phyloP scores from a whole-genome alignment of 2,888 invertebrate genomes.

The Geophilus truncorum region DNA sequence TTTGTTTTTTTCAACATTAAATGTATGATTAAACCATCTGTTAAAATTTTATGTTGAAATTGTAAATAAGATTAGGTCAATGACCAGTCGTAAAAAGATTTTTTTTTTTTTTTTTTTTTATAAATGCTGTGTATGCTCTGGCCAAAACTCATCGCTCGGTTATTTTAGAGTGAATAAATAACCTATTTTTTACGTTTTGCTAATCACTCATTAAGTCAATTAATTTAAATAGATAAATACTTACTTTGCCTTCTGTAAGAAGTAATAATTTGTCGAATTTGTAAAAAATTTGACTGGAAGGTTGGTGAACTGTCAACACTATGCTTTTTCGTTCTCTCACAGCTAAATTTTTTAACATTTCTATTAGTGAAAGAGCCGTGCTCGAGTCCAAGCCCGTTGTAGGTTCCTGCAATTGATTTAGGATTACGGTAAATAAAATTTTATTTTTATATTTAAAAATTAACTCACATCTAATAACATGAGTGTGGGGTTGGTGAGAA shows the following conservation, averaged over 20 bases:
- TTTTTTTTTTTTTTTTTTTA: background rate
- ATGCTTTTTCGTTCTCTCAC: constrained; percentile 71
- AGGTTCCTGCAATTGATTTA: too few relatives aligned
- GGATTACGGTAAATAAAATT: too few relatives aligned
- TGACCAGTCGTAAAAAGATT: background rate
- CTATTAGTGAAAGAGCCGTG: constrained; percentile 68
- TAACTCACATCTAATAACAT: constrained; percentile 66
- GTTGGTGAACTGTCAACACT: constrained; percentile 74
- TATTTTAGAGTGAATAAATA: background rate
- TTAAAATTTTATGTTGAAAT: background rate
- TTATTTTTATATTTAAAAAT: background rate
- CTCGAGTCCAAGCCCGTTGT: constrained; percentile 77
- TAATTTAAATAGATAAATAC: constrained; percentile 25
- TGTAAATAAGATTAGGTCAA: background rate
- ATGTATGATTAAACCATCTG: constrained; percentile 1
- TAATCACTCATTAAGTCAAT: background rate
- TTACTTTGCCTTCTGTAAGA: constrained; percentile 56
- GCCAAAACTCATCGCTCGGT: background rate
- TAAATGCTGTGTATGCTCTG: background rate
- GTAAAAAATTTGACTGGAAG: constrained; percentile 77
- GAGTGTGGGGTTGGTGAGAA: constrained; percentile 71
- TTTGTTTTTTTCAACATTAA: background rate
- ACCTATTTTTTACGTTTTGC: background rate
- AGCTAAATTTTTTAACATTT: constrained; percentile 66
- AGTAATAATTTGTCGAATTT: constrained; percentile 69